These are phyloP conservation scores for Pseudorasbora parva DNA, from an alignment of 2,113 vertebrate species.

Conservation along the genomic window DNA sequence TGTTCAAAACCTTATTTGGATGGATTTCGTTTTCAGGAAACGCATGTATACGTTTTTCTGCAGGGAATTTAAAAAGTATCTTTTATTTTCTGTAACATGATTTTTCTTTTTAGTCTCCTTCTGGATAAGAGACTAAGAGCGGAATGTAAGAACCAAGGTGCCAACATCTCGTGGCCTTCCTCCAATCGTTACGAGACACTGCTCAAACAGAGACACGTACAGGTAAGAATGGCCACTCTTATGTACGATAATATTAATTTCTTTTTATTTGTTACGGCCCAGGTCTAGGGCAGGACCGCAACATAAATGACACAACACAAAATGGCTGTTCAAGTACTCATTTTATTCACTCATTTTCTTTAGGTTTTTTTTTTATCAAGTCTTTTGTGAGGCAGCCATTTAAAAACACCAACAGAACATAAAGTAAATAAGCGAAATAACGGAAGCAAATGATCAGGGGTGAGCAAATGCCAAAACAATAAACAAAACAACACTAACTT, in stretches of 20 bases:
- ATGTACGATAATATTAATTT: neutral
- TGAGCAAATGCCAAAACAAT: too few species aligned
- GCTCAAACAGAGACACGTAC: constrained; percentile 88
- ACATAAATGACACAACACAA: too few species aligned
- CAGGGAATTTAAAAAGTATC: neutral
- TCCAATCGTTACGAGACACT: constrained; percentile 87
- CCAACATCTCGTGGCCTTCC: constrained; percentile 79
- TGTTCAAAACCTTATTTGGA: neutral
- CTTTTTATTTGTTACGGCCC: too few species aligned
- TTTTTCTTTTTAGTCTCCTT: constrained; percentile 75
- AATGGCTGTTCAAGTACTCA: too few species aligned
- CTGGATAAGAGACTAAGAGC: constrained; percentile 86
- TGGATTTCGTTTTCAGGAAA: neutral
- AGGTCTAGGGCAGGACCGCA: too few species aligned
- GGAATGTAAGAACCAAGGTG: constrained; percentile 87
- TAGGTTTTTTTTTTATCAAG: too few species aligned
- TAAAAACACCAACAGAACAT: too few species aligned
- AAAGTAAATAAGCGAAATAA: too few species aligned
- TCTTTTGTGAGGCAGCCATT: too few species aligned
- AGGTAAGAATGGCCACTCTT: constrained; percentile 70
- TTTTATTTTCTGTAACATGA: neutral
- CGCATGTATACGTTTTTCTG: neutral
- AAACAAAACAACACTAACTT: too few species aligned
- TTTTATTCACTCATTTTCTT: too few species aligned
- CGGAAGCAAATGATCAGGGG: too few species aligned